Evolutionary conservation across 92 coral and sea anemone species (phyloP), one percentile per base, ranked within the genome.

Genomic region (Phenganax subtilis): DNA sequence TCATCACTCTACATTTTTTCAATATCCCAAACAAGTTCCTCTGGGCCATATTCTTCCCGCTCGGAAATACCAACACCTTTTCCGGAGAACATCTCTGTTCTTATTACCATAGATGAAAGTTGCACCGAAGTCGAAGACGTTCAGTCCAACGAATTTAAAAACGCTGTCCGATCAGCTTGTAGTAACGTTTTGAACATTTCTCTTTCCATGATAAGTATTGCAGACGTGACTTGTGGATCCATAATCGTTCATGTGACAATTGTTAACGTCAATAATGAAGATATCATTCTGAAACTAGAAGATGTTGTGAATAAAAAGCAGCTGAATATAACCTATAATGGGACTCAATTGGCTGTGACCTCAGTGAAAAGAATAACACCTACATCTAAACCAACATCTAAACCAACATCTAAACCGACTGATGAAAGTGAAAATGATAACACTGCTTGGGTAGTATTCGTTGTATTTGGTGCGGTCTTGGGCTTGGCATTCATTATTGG

Each of bases 401-500:
- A 73, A 56, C 25, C 25, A 5, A 37, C 47, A 37, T 37, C 47
- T 37, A 28, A 25, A 55, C 72, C 77, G 30, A 14, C 28, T 31
- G 61, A 52, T 65, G 81, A 85, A 54, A 44, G 60, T 67, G 81
- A 64, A 8, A 60, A 82, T 11, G 85, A 81, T 27, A 53, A 90
- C 47, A 85, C 91, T 17, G 87, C 92, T 10, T 85, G 90, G 54
- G 87, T 86, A 70, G 84, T 94, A 61, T 94, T 92, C 83, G 88
- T 92, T 30, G 80, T 87, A 30, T 90, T 94, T 84, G 97, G 98
- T 30, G 82, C 89, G 9, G 86, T 88, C 56, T 81, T 92, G 87
- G 98, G 91, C 3, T 17, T 90, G 63, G 83, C 89, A 28, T 94
- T 94, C 86, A 54, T 90, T 25, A 80, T 94, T 29, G 98, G 96